Evolutionary conservation across 2,888 invertebrate species (phyloP).

Genomic region (Leptinotarsa haldemani): DNA sequence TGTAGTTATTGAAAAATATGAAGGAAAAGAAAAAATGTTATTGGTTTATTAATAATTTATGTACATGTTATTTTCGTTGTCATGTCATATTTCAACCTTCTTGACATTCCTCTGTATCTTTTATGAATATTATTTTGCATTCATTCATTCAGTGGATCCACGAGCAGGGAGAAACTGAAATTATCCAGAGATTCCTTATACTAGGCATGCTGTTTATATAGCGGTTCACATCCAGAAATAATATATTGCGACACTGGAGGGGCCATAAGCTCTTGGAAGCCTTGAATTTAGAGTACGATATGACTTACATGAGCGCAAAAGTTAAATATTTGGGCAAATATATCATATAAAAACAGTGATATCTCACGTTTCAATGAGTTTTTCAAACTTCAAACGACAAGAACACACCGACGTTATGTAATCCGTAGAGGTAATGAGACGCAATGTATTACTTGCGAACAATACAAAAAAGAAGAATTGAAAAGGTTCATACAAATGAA

Average conservation of each 20-base stretch:
- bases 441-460: too few relatives aligned
- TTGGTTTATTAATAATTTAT: too few relatives aligned
- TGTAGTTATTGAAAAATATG: too few relatives aligned
- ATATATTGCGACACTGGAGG: constrained; percentile 29
- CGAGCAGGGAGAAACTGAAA: constrained; percentile 1
- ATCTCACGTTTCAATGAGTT: background rate
- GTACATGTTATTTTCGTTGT: too few relatives aligned
- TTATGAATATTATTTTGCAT: background rate
- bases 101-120: background rate
- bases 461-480: too few relatives aligned
- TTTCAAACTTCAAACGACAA: background rate
- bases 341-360: constrained; percentile 7
- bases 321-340: constrained; percentile 24
- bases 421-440: too few relatives aligned
- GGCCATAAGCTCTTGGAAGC: constrained; percentile 30
- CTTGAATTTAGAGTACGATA: constrained; percentile 22
- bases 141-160: background rate
- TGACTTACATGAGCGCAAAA: constrained; percentile 21
- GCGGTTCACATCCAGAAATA: constrained; percentile 27
- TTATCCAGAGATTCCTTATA: constrained; percentile 28
- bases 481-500: too few relatives aligned
- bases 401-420: background rate
- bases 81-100: background rate
- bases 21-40: too few relatives aligned
- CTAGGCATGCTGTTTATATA: constrained; percentile 23